Evolutionary conservation across 2,888 invertebrate genomes (phyloP).

Genomic region (Himalopsyche kuldschensis): DNA sequence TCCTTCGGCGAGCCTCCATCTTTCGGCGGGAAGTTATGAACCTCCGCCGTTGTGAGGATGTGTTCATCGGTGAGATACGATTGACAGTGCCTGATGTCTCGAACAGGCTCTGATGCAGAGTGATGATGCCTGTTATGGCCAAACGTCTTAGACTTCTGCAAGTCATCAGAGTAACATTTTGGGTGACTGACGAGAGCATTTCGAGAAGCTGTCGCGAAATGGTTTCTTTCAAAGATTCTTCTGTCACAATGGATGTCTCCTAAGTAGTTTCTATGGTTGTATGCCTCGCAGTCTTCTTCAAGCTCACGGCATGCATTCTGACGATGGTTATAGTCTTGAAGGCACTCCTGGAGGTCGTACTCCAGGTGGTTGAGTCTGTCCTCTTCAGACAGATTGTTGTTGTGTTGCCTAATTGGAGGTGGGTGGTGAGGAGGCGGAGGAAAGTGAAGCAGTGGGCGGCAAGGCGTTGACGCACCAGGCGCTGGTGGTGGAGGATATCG

Average conservation of each 20-base stretch:
- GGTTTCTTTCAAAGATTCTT: conserved; percentile 37
- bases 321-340: conserved; percentile 41
- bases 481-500: conserved; percentile 27
- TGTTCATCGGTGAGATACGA: conserved; percentile 51
- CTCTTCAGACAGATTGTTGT: conserved; percentile 47
- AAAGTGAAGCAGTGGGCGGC: conserved; percentile 66
- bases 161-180: conserved; percentile 38
- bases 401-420: conserved; percentile 52
- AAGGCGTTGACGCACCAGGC: conserved; percentile 24
- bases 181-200: conserved; percentile 29
- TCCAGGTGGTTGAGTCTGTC: conserved; percentile 25
- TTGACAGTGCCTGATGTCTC: conserved; percentile 30
- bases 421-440: conserved; percentile 75
- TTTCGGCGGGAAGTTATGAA: conserved; percentile 59
- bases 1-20: conserved; percentile 60
- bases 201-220: conserved; percentile 37
- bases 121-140: conserved; percentile 41
- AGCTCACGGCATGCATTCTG: conserved; percentile 43
- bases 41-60: conserved; percentile 53
- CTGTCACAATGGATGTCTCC: conserved; percentile 31
- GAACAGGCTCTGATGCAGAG: conserved; percentile 52
- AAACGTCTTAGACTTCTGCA: conserved; percentile 37
- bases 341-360: conserved; percentile 36
- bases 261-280: conserved; percentile 35
- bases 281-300: conserved; percentile 32